Percentiles rank a stretch among this genome's conserved stretches.
Evolutionary conservation across 2,113 vertebrate genomes (phyloP).

Genomic region (Muntiacus muntjak): DNA sequence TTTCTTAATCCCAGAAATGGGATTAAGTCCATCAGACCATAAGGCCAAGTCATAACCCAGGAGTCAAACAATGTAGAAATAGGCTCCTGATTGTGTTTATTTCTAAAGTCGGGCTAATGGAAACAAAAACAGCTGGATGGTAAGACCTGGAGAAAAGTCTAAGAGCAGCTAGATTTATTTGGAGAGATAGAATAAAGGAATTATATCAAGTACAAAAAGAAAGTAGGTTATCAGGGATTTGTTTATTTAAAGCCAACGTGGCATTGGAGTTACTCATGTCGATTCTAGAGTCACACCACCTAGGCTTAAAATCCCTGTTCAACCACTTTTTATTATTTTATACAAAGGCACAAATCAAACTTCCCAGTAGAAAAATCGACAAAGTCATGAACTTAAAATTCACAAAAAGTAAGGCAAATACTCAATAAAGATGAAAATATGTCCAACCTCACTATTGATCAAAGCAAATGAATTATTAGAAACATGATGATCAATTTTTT

Average conservation of each 20-base stretch:
- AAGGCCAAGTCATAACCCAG: not conserved
- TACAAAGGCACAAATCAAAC: not conserved
- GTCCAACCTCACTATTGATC: not conserved
- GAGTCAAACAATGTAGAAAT: not conserved
- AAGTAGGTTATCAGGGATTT: not conserved
- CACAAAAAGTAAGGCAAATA: not conserved
- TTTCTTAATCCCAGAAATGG: not conserved
- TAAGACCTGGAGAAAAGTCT: not conserved
- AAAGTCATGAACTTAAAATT: not conserved
- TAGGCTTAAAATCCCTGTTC: not conserved
- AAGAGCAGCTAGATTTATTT: not conserved
- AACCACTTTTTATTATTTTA: not conserved
- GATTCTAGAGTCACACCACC: not conserved
- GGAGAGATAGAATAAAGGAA: not conserved
- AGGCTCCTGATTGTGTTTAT: not conserved
- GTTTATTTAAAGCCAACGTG: not conserved
- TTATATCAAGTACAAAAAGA: not conserved
- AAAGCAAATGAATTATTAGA: not conserved
- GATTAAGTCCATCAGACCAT: not conserved
- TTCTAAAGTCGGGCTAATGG: not conserved
- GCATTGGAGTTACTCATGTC: not conserved
- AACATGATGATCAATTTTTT: not conserved
- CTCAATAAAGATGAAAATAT: not conserved
- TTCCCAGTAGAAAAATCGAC: not conserved
- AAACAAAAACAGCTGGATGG: not conserved